These are phyloP conservation scores for Galleria mellonella DNA, from an alignment of 1,140 invertebrate genomes.

Conservation along the genomic window DNA sequence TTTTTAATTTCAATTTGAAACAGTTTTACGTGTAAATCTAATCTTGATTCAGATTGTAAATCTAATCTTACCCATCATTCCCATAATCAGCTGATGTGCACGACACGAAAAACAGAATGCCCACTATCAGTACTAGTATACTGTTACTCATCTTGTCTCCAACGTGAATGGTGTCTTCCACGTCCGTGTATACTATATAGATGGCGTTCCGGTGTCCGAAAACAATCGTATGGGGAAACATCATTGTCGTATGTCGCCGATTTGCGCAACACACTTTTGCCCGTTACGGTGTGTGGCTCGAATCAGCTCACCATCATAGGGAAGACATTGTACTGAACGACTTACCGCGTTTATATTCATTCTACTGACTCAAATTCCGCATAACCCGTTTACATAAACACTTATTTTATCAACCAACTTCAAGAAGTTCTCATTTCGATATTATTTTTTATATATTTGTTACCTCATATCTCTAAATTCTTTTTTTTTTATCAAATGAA, in stretches of 20 bases:
- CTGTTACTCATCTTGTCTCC: constrained; percentile 32
- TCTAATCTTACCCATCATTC: constrained; percentile 43
- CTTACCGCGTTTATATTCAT: not conserved
- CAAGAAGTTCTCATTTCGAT: too few relatives aligned
- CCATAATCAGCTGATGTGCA: constrained; percentile 32
- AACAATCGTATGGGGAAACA: constrained; percentile 63
- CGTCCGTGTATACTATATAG: constrained; percentile 45
- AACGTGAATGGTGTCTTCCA: constrained; percentile 30
- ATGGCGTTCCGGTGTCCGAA: constrained; percentile 48
- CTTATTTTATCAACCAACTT: too few relatives aligned
- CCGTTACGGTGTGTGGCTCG: constrained; percentile 30
- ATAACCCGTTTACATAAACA: too few relatives aligned
- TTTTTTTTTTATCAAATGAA: too few relatives aligned
- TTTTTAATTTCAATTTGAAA: too few relatives aligned
- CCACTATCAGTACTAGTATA: constrained; percentile 2
- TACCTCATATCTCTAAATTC: too few relatives aligned
- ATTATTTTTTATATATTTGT: too few relatives aligned
- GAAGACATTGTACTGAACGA: constrained; percentile 15
- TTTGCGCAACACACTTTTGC: constrained; percentile 30
- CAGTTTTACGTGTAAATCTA: too few relatives aligned
- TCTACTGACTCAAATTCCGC: not conserved
- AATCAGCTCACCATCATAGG: constrained; percentile 24
- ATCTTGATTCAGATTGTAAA: not conserved
- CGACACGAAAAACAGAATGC: constrained; percentile 21
- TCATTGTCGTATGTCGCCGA: constrained; percentile 33